Evolutionary conservation across 2,888 invertebrate species (phyloP).

Genomic region (Rhingia rostrata): DNA sequence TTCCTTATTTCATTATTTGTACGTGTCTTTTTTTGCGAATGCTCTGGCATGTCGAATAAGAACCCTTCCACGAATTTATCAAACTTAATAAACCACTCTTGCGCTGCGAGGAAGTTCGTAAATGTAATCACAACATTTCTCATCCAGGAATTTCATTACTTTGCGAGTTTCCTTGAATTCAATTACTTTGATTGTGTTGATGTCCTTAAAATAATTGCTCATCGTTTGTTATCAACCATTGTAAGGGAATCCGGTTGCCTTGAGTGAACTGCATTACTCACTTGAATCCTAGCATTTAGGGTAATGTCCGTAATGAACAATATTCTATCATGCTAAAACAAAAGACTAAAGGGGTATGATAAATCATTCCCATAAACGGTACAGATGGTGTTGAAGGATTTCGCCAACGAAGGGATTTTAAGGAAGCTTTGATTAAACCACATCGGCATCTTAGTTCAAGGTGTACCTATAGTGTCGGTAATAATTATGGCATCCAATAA

Average conservation of each 20-base stretch:
- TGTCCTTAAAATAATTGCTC: conserved; percentile 55
- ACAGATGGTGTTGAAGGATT: conserved; percentile 12
- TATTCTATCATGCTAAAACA: conserved; percentile 49
- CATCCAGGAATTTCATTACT: background rate
- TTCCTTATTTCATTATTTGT: background rate
- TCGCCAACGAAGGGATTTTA: no score
- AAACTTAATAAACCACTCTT: background rate
- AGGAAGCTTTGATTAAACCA: no score
- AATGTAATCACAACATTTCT: conserved; percentile 21
- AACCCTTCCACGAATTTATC: background rate
- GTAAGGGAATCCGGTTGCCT: conserved; percentile 1
- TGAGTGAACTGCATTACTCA: conserved; percentile 45
- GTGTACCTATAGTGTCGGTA: no score
- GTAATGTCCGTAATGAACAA: conserved; percentile 59
- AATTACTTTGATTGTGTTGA: conserved; percentile 57
- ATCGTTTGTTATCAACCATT: conserved; percentile 37
- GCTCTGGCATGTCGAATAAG: background rate
- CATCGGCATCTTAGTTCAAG: no score
- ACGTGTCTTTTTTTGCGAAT: background rate
- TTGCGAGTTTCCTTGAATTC: conserved; percentile 32
- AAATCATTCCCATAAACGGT: conserved; percentile 32
- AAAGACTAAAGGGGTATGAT: conserved; percentile 35
- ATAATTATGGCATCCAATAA: no score
- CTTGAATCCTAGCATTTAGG: conserved; percentile 58
- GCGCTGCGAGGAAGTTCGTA: background rate